Conservation (phyloP, 2,113 vertebrate species). For the Ammodytes dubius region DNA sequence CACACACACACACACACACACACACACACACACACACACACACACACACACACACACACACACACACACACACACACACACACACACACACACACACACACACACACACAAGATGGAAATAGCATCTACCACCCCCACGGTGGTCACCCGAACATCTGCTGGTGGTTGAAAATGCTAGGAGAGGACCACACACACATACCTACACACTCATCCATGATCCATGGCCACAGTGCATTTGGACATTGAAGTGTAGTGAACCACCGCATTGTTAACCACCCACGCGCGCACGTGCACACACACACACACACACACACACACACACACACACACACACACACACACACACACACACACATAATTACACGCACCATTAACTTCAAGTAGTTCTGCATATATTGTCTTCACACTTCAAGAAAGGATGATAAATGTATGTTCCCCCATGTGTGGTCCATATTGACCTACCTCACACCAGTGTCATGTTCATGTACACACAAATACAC, state of each 20-base stretch:
- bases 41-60: slow-evolving; percentile 16
- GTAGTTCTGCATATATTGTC: slow-evolving; percentile 33
- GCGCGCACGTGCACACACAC: slow-evolving; percentile 32
- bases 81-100: slow-evolving; percentile 33
- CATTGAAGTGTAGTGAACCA: slow-evolving; percentile 28
- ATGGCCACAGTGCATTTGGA: slow-evolving; percentile 12
- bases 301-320: slow-evolving; percentile 31
- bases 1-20: slow-evolving; percentile 29
- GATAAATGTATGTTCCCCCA: slow-evolving; percentile 14
- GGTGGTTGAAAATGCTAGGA: slow-evolving; percentile 54
- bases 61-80: slow-evolving; percentile 27
- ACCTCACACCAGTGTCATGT: slow-evolving; percentile 18
- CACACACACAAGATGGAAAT: slow-evolving; percentile 56
- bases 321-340: slow-evolving; percentile 40
- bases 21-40: slow-evolving; percentile 29
- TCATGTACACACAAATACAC: slow-evolving; percentile 8
- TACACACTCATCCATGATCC: slow-evolving; percentile 9
- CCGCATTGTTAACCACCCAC: slow-evolving; percentile 1
- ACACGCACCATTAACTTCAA: slow-evolving; percentile 6
- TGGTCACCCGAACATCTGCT: slow-evolving; percentile 78
- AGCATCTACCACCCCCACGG: slow-evolving; percentile 53
- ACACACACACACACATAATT: slow-evolving; percentile 29
- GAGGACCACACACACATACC: slow-evolving; percentile 76
- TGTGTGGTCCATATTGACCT: slow-evolving; percentile 36
- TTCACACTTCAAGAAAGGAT: slow-evolving; percentile 7